Evolutionary conservation across 2,888 invertebrate species (phyloP), one percentile per base, ranked within the genome.

Genomic region (Athrips mouffetella): DNA sequence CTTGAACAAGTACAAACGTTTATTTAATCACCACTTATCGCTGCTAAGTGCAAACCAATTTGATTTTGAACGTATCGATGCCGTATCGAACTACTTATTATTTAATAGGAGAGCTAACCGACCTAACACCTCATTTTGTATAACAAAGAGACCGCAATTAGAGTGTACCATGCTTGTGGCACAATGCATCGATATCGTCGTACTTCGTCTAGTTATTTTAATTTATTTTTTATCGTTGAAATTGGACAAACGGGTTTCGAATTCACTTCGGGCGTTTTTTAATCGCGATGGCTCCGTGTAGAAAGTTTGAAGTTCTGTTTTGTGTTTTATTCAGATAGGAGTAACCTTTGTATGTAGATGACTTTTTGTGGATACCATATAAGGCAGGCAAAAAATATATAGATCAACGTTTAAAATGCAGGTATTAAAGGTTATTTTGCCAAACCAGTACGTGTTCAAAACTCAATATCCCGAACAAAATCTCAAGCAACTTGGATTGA

Each of bases 41-140:
- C 30, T 33, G 21, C 13, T 37, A 30, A 37, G 50, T n/a, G n/a
- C 35, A 45, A 64, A 58, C 61, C 68, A 75, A 69, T 77, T 75
- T 71, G 58, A 65, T 71, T 69, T 73, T 73, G 70, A 61, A 57
- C 57, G 62, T 69, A 74, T 76, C 73, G 70, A 65, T 70, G 65
- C 65, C 50, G 66, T 63, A 75, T 75, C 73, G 62, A 77, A 76
- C 80, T 75, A 77, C 79, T 82, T 82, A 82, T 84, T 85, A 85
- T 83, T 82, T 82, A 85, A 86, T 84, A 82, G 78, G 75, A 80
- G 74, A 84, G 80, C 83, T 84, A 85, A 86, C 87, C 79, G 74
- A 83, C 79, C 82, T 84, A 85, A 86, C 87, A 87, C 86, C 80
- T 87, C 85, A 86, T 87, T 87, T 86, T 82, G 75, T 81, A 73